Evolutionary conservation across 2,113 vertebrate species (phyloP).

Genomic region (Numenius arquata): DNA sequence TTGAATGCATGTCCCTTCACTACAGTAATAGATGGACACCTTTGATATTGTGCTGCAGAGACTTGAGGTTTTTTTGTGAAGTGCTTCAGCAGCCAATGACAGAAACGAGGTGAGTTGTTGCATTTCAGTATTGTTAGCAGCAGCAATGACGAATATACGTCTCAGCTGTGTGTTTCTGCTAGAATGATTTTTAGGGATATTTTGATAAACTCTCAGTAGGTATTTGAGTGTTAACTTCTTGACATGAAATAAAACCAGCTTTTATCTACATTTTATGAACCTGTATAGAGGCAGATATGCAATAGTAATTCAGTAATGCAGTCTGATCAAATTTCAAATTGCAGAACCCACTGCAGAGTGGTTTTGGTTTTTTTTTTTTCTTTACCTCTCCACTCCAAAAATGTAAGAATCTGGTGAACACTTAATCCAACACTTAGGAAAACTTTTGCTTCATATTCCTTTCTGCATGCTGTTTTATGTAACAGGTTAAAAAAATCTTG

Average conservation of each 20-base stretch:
- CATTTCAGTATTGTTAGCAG: neutral
- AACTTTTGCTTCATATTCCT: neutral
- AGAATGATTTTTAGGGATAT: neutral
- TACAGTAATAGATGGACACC: neutral
- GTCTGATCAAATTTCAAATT: neutral
- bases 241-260: neutral
- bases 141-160: neutral
- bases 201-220: neutral
- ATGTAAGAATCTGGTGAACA: neutral
- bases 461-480: neutral
- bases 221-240: neutral
- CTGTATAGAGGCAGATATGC: neutral
- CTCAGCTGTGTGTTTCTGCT: neutral
- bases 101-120: neutral
- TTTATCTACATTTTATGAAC: neutral
- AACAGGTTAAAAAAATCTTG: neutral
- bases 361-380: too few relatives aligned
- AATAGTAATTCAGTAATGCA: neutral
- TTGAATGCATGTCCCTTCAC: accelerated
- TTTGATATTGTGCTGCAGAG: neutral
- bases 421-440: neutral
- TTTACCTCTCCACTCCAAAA: neutral
- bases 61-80: neutral
- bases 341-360: neutral
- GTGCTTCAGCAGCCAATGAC: neutral